Conservation (phyloP, 2,113 vertebrate species). For the Dascyllus trimaculatus region DNA sequence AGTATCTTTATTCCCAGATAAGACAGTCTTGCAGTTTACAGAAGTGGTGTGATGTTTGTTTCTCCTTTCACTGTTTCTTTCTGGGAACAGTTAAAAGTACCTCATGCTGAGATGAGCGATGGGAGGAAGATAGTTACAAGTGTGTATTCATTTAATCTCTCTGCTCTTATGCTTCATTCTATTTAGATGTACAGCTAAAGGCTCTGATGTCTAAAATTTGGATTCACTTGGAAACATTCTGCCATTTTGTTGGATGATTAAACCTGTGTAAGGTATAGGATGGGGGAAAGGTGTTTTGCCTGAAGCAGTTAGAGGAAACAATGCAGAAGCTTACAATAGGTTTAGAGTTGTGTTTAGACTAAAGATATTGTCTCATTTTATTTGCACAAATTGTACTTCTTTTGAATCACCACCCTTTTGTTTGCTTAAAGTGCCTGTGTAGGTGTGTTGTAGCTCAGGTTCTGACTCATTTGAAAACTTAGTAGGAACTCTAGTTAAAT, state of each 20-base stretch:
- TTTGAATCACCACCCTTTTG: neutral
- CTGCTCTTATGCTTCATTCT: neutral
- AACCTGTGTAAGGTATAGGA: neutral
- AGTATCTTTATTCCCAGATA: neutral
- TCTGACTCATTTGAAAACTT: constrained; percentile 15
- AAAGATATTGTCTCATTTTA: neutral
- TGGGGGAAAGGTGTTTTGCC: neutral
- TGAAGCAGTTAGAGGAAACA: neutral
- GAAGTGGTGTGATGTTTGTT: constrained; percentile 8
- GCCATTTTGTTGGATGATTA: too few species aligned
- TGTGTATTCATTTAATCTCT: neutral
- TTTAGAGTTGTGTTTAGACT: neutral
- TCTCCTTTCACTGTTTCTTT: neutral
- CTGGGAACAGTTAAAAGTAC: neutral
- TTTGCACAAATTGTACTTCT: neutral
- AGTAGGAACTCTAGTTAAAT: neutral
- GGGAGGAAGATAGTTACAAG: too few species aligned
- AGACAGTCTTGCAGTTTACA: constrained; percentile 3
- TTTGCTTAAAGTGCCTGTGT: neutral
- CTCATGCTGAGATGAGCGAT: neutral
- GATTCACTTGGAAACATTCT: neutral
- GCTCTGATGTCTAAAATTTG: neutral
- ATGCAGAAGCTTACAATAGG: neutral
- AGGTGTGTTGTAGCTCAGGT: constrained; percentile 10
- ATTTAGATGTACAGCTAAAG: neutral